Evolutionary conservation across 2,113 vertebrate species (phyloP).

Genomic region (Cryptomyrus ogoouensis): DNA sequence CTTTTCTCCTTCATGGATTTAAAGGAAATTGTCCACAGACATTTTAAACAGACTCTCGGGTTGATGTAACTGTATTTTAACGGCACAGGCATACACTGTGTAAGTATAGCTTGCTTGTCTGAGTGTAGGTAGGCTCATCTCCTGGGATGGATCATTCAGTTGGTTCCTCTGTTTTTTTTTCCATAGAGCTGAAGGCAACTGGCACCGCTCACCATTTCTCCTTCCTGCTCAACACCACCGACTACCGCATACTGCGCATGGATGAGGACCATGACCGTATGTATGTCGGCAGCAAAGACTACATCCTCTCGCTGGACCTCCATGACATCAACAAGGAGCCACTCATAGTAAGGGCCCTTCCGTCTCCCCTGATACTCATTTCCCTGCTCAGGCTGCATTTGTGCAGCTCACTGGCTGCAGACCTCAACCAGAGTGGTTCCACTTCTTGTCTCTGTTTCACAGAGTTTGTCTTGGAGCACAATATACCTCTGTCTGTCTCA

Average conservation of each 20-base stretch:
- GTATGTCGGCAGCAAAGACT: conserved; percentile 98
- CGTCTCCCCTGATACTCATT: background rate
- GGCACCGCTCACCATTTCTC: conserved; percentile 93
- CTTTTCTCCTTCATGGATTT: background rate
- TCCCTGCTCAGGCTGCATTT: background rate
- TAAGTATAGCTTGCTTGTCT: background rate
- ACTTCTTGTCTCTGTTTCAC: background rate
- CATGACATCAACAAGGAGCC: conserved; percentile 98
- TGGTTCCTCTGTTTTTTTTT: conserved; percentile 16
- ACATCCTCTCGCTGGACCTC: conserved; percentile 88
- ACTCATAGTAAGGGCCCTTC: conserved; percentile 76
- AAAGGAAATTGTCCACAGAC: background rate
- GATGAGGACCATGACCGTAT: conserved; percentile 98
- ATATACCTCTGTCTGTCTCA: background rate
- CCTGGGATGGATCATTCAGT: background rate
- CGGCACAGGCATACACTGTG: background rate
- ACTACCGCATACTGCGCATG: conserved; percentile 93
- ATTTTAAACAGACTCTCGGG: background rate
- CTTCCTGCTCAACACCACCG: conserved; percentile 91
- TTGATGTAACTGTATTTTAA: background rate
- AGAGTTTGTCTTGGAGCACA: background rate
- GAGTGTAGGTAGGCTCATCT: background rate
- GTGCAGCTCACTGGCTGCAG: background rate
- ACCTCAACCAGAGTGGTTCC: background rate
- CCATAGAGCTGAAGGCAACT: conserved; percentile 81